Evolutionary conservation across 2,113 vertebrate species (phyloP).

Genomic region (Leptodactylus fuscus): DNA sequence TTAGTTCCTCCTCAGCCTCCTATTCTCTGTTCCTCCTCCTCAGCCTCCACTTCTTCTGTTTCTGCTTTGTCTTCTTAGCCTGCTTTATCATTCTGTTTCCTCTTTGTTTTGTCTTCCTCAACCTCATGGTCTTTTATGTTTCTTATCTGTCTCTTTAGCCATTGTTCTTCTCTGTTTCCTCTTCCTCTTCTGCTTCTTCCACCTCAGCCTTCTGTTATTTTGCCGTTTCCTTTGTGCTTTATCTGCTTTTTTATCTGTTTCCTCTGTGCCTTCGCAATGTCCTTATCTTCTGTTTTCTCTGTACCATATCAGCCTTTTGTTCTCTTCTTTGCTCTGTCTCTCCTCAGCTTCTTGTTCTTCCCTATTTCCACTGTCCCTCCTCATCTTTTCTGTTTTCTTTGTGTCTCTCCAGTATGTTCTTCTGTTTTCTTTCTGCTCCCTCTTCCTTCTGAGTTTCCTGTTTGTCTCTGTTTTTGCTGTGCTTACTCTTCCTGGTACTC

Average conservation of each 20-base stretch:
- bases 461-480: neutral
- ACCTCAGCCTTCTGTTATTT: neutral
- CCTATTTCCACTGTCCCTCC: fast-evolving
- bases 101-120: neutral
- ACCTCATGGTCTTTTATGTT: neutral
- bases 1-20: neutral
- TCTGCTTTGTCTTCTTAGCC: neutral
- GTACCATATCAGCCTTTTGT: neutral
- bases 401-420: conserved; percentile 32
- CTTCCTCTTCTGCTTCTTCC: neutral
- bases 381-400: neutral
- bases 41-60: neutral
- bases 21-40: neutral
- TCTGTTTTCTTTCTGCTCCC: conserved; percentile 36
- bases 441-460: neutral
- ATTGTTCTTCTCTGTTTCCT: conserved; percentile 52
- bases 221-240: neutral
- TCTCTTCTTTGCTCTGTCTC: too few relatives aligned
- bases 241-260: neutral
- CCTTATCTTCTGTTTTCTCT: neutral
- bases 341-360: neutral
- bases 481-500: too few relatives aligned
- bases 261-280: neutral
- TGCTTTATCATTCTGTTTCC: too few relatives aligned
- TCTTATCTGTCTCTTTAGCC: neutral